phyloP scores from a whole-genome alignment of 2,888 invertebrate species.

The Gasteruption jaculator region DNA sequence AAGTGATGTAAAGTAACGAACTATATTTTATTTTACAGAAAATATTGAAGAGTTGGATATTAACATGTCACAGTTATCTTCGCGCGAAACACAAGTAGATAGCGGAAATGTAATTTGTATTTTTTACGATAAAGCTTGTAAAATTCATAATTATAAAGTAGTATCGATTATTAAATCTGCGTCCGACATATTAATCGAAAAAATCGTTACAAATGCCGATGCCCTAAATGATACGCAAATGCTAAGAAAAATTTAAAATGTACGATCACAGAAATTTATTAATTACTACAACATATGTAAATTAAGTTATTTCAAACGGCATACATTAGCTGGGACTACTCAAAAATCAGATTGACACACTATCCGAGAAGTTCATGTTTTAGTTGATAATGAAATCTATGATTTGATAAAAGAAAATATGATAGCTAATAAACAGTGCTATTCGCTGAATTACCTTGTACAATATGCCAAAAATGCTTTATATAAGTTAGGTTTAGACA shows the following conservation, averaged over 20 bases:
- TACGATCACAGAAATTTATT: no score
- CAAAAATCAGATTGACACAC: constrained; percentile 8
- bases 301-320: no score
- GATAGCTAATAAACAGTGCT: constrained; percentile 4
- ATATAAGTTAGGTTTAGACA: constrained; percentile 2
- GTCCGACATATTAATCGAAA: no score
- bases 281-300: no score
- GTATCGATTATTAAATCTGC: no score
- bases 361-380: constrained; percentile 2
- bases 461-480: constrained; percentile 12
- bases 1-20: background rate
- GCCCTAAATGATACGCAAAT: no score
- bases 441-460: constrained; percentile 9
- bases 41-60: constrained; percentile 7
- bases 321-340: background rate
- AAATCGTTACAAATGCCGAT: no score
- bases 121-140: constrained; percentile 7
- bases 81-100: background rate
- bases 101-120: constrained; percentile 3
- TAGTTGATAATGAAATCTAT: constrained; percentile 5
- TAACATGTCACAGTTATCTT: no score
- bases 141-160: constrained; percentile 3
- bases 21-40: constrained; percentile 5
- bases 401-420: constrained; percentile 5
- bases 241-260: constrained; percentile 3